These are phyloP conservation scores for Pristiophorus japonicus DNA, from an alignment of 2,113 vertebrate genomes.

Conservation along the genomic window DNA sequence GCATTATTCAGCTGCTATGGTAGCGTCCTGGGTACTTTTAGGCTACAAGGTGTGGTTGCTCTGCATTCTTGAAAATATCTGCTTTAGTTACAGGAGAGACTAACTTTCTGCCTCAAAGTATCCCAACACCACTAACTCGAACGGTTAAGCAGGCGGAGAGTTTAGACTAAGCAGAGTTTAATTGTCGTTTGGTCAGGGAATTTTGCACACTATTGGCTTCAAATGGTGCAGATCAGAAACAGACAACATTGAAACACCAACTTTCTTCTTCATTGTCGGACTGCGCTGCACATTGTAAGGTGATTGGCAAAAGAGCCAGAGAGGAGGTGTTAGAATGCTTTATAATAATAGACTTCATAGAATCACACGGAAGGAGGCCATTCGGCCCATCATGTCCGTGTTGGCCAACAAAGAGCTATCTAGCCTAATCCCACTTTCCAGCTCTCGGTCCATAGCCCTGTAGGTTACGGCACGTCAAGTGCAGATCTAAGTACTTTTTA, in stretches of 20 bases:
- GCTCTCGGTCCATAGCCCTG: too few species aligned
- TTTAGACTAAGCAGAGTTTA: neutral
- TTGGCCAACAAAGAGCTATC: too few species aligned
- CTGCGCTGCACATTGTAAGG: neutral
- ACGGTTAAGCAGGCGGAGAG: neutral
- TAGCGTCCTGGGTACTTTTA: neutral
- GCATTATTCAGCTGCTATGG: neutral
- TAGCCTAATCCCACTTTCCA: too few species aligned
- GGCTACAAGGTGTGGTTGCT: neutral
- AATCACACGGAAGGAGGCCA: too few species aligned
- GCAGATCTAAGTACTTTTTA: too few species aligned
- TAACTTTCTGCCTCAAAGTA: neutral
- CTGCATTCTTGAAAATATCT: neutral
- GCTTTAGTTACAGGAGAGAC: neutral
- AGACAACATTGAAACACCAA: too few species aligned
- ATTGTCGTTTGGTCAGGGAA: neutral
- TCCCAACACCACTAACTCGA: neutral
- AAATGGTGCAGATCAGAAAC: neutral
- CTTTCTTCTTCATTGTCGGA: neutral
- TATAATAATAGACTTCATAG: too few species aligned
- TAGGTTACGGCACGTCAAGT: too few species aligned
- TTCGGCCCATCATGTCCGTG: too few species aligned
- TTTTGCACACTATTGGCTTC: neutral
- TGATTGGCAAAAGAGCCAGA: neutral
- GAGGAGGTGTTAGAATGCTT: neutral